Evolutionary conservation across 2,888 invertebrate genomes (phyloP), one percentile per base, ranked within the genome.

Genomic region (Thera obeliscata): DNA sequence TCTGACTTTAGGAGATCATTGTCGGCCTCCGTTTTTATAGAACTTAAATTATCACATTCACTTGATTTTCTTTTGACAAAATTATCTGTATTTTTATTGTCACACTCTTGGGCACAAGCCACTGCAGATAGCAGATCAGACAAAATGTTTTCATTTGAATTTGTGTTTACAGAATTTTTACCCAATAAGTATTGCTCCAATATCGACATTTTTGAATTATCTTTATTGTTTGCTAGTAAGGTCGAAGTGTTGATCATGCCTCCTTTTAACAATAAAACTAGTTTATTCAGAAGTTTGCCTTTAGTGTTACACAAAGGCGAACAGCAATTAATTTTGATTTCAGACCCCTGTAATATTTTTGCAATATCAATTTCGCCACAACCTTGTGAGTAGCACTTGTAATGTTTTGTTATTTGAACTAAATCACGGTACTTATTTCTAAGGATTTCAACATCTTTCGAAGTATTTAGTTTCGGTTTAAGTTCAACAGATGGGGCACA

Each of bases 301-400:
- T 96, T 96, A 81, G 96, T 96, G 62, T 97, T 91, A 82, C 98
- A 98, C 57, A 96, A 86, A 0, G 98, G 97, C 0, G 98, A 98
- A 83, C 97, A 98, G 79, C 98, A 98, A 59, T 90, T 77, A 83
- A 94, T 72, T 94, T 90, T 89, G 81, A 96, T 85, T 87, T 94
- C 78, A 52, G 85, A 76, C 66, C 83, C 84, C 78, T 88, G 94
- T 69, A 87, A 86, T 73, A 87, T 84, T 74, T 95, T 95, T 70
- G 94, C 90, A 56, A 93, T 88, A 73, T 94, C 94, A 35, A 94
- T 90, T 84, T 87, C 89, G 59, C 96, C 96, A 80, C 97, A 97
- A 64, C 95, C 94, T 78, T 94, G 94, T 0, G 96, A 95, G 80
- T 97, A 97, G 81, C 97, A 97, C 76, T 94, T 95, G 72, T 95